Base-by-base conservation (phyloP, 2,888 invertebrate genomes). In the Trichopria drosophilae region DNA sequence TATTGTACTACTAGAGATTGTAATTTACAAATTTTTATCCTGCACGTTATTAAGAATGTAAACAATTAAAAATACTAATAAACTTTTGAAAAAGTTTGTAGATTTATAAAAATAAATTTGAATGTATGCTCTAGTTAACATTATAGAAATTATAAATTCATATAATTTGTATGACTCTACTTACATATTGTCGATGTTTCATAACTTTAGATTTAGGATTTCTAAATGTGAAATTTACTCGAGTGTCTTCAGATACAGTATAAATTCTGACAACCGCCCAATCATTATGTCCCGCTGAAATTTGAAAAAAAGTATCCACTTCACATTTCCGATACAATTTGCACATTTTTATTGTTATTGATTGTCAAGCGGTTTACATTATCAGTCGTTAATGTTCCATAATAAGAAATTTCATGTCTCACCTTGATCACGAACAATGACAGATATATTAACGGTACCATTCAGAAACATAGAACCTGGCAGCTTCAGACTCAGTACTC, bases 371-470 rank as follows among this genome's bases (percentile, higher is more conserved):
- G n/a, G n/a, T n/a, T n/a, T n/a, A n/a, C n/a, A n/a, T 18, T 35
- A 7, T 32, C 6, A 32, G 15, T 4, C 35, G 15, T 35, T n/a
- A 19, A 7, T 4, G 4, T 10, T 3, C 12, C 10, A 34, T 3
- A 19, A 19, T 31, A 12, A 31, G 31, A 31, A 4, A 6, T 6
- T 6, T 13, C 6, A 23, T 36, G 34, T 51, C 57, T 62, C 69
- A 81, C 81, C 76, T 51, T 76, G 60, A 62, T 85, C 86, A 3
- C 69, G 69, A 5, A 83, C 85, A 1, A 70, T 57, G 7, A 83
- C 77, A 26, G 78, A 58, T 58, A 85, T 84, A 58, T 77, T 77
- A 63, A 85, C 83, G 76, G 80, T 82, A 50, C 86, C 86, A 19
- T 77, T 77, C 83, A 84, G 84, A 43, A 76, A 73, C 6, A 72